Evolutionary conservation across 2,113 vertebrate species (phyloP), one percentile per base, ranked within the genome.

Genomic region (Chauna torquata): DNA sequence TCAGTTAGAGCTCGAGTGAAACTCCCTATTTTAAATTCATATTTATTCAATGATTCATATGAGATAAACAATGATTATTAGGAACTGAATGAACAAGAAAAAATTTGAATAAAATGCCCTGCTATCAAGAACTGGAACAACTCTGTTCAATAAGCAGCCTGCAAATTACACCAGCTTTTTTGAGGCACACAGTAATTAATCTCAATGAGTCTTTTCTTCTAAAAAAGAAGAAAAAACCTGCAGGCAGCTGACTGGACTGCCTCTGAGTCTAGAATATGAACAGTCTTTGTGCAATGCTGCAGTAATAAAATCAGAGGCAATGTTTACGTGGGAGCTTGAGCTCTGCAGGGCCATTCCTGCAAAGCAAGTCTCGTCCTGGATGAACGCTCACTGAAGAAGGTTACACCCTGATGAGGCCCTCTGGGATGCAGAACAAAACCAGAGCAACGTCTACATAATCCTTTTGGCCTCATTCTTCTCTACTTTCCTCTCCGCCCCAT

Each of bases 381-480:
- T 0, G 0, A 62, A 69, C 16, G 40, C 25, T 64, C 1, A 0
- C 12, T 3, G 10, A 27, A 55, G 19, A 62, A 70, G 38, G 9
- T 1, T 3, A 66, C 28, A 23, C 4, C 22, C 55, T 1, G 4
- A 32, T 0, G 3, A 38, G 17, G n/a, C 30, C 57, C n/a, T 57
- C 45, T 0, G 0, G 14, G 45, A 77, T 58, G 22, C 11, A 5
- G 8, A 80, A 42, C 9, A 65, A 92, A 74, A 82, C 8, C 12
- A 1, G 4, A 47, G 30, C 59, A 78, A 71, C 0, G 4, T 22
- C 28, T 13, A 0, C 1, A 2, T 0, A 2, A 81, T 13, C 32
- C 25, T 78, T 93, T 66, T 25, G 19, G 28, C 30, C 12, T 78
- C 74, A 52, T 11, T 7, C 3, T 16, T 65, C 50, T 22, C 36